Percentiles rank a stretch among this genome's conserved stretches.
These are phyloP conservation scores for Cephus pulcher DNA, from an alignment of 2,888 invertebrate species.

Conservation along the genomic window DNA sequence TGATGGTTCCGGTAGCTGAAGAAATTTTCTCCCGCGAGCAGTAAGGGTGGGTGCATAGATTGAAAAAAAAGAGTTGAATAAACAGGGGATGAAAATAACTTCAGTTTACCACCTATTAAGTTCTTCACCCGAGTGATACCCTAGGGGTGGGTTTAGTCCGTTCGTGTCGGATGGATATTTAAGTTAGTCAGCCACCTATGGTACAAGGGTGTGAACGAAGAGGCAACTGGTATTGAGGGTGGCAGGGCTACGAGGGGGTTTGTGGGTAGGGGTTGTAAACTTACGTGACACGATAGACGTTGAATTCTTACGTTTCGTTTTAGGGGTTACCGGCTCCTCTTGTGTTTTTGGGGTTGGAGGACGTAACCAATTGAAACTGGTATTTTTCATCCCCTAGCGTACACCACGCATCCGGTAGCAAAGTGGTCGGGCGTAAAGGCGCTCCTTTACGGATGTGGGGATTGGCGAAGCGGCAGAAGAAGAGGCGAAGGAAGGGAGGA, in stretches of 20 bases:
- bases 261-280: neutral
- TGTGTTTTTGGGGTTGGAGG: neutral
- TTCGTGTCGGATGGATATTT: no score
- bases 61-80: neutral
- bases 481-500: neutral
- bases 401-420: neutral
- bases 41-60: neutral
- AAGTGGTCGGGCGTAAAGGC: neutral
- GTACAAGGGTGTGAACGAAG: neutral
- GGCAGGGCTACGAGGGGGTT: neutral
- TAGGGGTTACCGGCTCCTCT: neutral
- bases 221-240: neutral
- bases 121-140: neutral
- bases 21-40: neutral
- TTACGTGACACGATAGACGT: neutral
- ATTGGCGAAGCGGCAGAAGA: neutral
- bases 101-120: neutral
- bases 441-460: neutral
- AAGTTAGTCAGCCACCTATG: neutral
- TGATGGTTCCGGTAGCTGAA: neutral
- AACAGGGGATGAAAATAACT: neutral
- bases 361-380: neutral
- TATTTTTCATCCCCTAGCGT: neutral
- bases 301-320: neutral
- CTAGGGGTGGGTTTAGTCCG: neutral